Evolutionary conservation across 2,113 vertebrate genomes (phyloP).

Genomic region (Cettia cetti): DNA sequence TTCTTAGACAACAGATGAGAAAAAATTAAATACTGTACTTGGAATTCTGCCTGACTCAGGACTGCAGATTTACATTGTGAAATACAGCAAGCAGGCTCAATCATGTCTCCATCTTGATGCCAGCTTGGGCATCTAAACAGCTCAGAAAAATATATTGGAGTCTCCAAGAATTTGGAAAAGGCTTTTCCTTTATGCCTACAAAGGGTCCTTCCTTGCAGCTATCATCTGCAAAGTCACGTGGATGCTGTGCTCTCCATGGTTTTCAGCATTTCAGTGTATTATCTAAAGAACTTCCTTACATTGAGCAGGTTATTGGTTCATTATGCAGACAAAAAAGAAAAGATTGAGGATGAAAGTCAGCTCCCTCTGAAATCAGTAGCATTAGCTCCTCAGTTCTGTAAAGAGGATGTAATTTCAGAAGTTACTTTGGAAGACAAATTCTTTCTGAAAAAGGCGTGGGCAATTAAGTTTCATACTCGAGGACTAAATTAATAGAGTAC

Average conservation of each 20-base stretch:
- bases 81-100: not conserved
- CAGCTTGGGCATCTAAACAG: not conserved
- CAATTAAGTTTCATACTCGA: not conserved
- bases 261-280: not conserved
- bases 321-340: not conserved
- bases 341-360: not conserved
- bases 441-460: not conserved
- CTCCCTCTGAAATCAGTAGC: not conserved
- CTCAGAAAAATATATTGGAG: not conserved
- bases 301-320: accelerated
- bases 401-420: not conserved
- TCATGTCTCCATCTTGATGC: not conserved
- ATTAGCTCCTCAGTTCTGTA: not conserved
- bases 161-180: not conserved
- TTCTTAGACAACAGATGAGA: not conserved
- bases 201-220: not conserved
- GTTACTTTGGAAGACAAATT: not conserved
- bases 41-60: not conserved
- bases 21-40: not conserved
- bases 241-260: not conserved
- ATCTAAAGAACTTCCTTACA: not conserved
- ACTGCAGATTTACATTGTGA: not conserved
- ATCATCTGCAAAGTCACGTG: not conserved
- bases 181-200: not conserved
- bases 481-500: not conserved